phyloP scores from a whole-genome alignment of 2,888 invertebrate species.

The Lycophotia porphyrea region DNA sequence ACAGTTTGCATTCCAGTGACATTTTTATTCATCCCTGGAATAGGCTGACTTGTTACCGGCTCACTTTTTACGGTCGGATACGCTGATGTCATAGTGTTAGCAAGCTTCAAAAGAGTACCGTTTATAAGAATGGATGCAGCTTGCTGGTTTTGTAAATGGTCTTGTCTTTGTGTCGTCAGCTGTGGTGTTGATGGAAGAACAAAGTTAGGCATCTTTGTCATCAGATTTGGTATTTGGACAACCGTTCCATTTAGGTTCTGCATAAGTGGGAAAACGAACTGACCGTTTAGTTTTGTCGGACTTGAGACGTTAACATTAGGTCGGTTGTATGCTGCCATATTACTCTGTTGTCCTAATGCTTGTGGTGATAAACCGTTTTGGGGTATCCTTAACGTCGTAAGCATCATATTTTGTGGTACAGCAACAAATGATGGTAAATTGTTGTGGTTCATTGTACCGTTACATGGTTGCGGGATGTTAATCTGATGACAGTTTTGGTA shows the following conservation, averaged over 20 bases:
- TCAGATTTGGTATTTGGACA: conserved; percentile 91
- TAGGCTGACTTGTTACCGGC: conserved; percentile 82
- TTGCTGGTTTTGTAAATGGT: conserved; percentile 85
- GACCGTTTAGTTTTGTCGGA: conserved; percentile 88
- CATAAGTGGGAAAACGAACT: conserved; percentile 91
- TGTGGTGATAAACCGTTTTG: conserved; percentile 85
- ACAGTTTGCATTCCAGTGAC: conserved; percentile 85
- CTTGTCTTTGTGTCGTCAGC: conserved; percentile 81
- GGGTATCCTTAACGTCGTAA: conserved; percentile 90
- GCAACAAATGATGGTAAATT: conserved; percentile 87
- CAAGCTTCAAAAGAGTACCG: conserved; percentile 88
- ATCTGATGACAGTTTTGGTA: conserved; percentile 86
- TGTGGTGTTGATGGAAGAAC: conserved; percentile 85
- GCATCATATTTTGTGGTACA: conserved; percentile 89
- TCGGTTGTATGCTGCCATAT: conserved; percentile 82
- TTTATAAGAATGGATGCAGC: conserved; percentile 88
- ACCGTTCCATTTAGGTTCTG: conserved; percentile 90
- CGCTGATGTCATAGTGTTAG: conserved; percentile 81
- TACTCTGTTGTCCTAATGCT: conserved; percentile 82
- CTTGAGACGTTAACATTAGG: conserved; percentile 86
- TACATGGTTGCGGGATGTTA: conserved; percentile 84
- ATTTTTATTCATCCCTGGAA: conserved; percentile 86
- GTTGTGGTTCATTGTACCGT: conserved; percentile 82
- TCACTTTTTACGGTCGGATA: conserved; percentile 81
- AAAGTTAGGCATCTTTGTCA: conserved; percentile 90